Base-by-base conservation (phyloP, 1,140 invertebrate genomes). In the Papilio aristodemus region DNA sequence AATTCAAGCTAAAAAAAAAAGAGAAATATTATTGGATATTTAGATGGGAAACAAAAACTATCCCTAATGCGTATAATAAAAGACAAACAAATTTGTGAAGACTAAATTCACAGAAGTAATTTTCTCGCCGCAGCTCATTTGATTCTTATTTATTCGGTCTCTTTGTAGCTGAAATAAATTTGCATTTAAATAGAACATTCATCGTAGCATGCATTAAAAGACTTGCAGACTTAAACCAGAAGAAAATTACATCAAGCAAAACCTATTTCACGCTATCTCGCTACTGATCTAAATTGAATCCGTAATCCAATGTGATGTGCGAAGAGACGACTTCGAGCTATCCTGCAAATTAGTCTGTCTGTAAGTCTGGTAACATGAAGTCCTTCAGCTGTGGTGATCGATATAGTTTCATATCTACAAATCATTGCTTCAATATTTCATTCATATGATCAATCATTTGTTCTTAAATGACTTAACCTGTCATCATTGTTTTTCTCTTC, bases 271-370 rank as follows among this genome's bases (percentile, higher is more conserved):
- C 70, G 68, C 73, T 81, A 86, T 88, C 83, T 68, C 57, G 69
- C 67, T 72, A 54, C 57, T 72, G 71, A 88, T 86, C 84, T 86
- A 83, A 89, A 87, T 87, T 85, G 80, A 84, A 89, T 83, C 74
- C 77, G 66, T 70, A 78, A 81, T 77, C 75, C 77, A 77, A 80
- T 81, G 79, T 78, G 77, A 82, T 81, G 77, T 75, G 71, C 69
- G 19, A 77, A 77, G 76, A 77, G 79, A 79, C 82, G 67, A 75
- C 68, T 75, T 78, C 71, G 74, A 32, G 81, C 79, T 74, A 74
- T 76, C 68, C 67, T 50, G 71, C 83, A 71, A 80, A 80, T 83
- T 85, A 81, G 75, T 19, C 27, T 46, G 13, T 1, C 25, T 25
- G 25, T 25, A 66, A 43, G 50, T 36, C 39, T 66, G 22, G 46